Evolutionary conservation across 2,113 vertebrate species (phyloP).

Genomic region (Circaetus gallicus): DNA sequence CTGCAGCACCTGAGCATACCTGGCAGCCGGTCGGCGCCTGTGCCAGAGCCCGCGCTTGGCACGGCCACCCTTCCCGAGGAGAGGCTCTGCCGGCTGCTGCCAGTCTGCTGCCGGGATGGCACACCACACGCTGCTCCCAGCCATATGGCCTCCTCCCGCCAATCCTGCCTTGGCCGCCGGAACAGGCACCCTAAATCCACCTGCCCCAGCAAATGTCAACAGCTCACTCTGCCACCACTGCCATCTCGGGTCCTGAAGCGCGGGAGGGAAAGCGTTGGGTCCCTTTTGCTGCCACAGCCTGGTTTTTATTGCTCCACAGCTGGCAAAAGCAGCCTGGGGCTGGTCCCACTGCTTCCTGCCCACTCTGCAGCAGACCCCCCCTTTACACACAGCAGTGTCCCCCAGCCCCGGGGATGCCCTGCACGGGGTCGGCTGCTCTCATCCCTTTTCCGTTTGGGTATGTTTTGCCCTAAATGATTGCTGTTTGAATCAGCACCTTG

Average conservation of each 20-base stretch:
- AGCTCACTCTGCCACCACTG: background rate
- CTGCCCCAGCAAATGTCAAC: background rate
- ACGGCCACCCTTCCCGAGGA: background rate
- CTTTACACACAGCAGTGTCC: background rate
- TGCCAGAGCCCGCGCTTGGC: conserved; percentile 31
- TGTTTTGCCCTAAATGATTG: background rate
- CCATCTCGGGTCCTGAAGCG: background rate
- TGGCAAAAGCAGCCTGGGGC: background rate
- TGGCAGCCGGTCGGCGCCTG: background rate
- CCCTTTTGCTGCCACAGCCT: background rate
- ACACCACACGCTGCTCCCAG: background rate
- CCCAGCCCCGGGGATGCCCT: background rate
- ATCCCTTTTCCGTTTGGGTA: background rate
- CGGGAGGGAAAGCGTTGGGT: rapidly evolving
- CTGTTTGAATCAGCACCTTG: rapidly evolving
- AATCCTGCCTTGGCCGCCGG: background rate
- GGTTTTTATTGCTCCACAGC: background rate
- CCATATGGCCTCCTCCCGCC: conserved; percentile 42
- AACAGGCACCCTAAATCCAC: background rate
- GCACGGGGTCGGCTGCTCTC: background rate
- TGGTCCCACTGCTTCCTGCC: rapidly evolving
- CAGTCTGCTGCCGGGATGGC: background rate
- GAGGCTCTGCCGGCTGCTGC: background rate
- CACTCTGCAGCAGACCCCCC: too few species aligned
- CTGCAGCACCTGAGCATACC: background rate